A percentile compares a stretch with the other conserved stretches of the same genome.
Conservation (phyloP, 2,113 vertebrate species). For the Meles meles region DNA sequence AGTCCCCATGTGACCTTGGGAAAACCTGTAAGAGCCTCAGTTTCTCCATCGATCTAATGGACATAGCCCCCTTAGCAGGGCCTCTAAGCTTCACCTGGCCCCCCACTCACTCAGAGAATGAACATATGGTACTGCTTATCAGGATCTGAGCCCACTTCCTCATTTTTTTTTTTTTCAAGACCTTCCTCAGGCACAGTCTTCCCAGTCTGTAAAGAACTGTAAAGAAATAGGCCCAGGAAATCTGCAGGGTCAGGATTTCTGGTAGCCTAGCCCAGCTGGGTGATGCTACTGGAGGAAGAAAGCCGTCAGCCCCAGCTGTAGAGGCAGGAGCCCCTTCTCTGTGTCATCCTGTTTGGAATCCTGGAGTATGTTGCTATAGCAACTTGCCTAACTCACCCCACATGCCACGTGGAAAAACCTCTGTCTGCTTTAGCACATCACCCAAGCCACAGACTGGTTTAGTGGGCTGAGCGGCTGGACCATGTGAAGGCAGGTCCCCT, state of each 20-base stretch:
- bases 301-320: background rate
- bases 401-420: constrained; percentile 46
- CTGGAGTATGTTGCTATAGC: constrained; percentile 27
- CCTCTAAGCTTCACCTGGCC: background rate
- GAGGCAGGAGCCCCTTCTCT: constrained; percentile 8
- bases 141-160: background rate
- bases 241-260: background rate
- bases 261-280: background rate
- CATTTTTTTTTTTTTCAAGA: background rate
- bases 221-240: background rate
- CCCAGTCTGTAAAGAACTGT: background rate
- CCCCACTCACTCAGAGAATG: background rate
- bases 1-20: background rate
- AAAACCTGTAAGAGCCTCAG: background rate
- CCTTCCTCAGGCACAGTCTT: background rate
- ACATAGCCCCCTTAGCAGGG: background rate
- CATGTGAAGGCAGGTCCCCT: too few relatives aligned
- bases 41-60: background rate
- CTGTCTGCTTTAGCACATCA: background rate
- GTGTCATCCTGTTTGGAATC: constrained; percentile 60
- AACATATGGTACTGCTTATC: background rate
- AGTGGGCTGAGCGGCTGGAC: background rate
- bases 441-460: background rate
- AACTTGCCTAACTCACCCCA: constrained; percentile 40
- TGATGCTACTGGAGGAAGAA: background rate